Evolutionary conservation across 2,797 vertebrate species (phyloP).

Genomic region (Agapornis canus): DNA sequence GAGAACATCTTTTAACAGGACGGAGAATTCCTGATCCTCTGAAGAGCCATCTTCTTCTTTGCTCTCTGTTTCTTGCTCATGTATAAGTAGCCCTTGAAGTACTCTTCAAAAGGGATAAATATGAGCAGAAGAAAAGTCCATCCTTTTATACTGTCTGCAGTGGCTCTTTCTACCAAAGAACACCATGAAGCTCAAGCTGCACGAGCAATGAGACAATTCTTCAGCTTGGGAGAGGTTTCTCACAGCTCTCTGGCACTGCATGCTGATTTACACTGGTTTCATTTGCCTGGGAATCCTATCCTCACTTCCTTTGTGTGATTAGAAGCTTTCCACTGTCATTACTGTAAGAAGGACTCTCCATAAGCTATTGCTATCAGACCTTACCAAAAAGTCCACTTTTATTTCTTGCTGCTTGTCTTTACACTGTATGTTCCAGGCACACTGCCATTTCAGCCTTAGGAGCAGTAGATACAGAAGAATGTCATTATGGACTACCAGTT

Average conservation of each 20-base stretch:
- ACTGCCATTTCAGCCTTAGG: not conserved
- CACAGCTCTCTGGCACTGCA: not conserved
- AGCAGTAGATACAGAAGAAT: rapidly evolving
- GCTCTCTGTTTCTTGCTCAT: not conserved
- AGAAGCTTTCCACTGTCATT: not conserved
- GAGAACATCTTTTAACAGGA: not conserved
- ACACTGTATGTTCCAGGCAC: not conserved
- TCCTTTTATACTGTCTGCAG: not conserved
- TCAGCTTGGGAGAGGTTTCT: not conserved
- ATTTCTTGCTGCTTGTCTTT: not conserved
- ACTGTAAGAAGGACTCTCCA: not conserved
- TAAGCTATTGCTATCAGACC: not conserved
- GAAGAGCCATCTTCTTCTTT: not conserved
- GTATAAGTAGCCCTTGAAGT: rapidly evolving
- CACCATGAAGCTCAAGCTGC: not conserved
- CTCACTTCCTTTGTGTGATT: not conserved
- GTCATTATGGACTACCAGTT: not conserved
- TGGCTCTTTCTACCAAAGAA: not conserved
- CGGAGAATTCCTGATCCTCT: not conserved
- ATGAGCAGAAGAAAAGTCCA: not conserved
- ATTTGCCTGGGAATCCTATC: not conserved
- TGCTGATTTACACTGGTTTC: not conserved
- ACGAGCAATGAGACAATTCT: not conserved
- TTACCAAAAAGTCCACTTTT: rapidly evolving
- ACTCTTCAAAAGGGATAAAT: not conserved